Evolutionary conservation across 2,113 vertebrate genomes (phyloP).

Genomic region (Macquaria australasica): DNA sequence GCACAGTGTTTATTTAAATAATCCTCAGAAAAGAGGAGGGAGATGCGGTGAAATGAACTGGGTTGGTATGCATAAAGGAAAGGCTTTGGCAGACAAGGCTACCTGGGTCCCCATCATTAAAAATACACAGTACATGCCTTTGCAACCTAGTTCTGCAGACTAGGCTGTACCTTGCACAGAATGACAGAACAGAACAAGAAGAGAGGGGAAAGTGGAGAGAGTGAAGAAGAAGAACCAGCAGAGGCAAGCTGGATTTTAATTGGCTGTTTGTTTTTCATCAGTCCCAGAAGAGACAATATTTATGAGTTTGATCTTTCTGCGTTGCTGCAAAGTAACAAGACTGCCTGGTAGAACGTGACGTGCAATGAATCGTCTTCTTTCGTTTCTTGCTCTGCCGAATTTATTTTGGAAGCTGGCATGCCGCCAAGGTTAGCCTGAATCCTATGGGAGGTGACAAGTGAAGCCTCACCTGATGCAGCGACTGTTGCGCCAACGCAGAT

Average conservation of each 20-base stretch:
- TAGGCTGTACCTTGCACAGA: conserved; percentile 37
- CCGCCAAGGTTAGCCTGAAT: conserved; percentile 6
- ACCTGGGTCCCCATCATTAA: conserved; percentile 73
- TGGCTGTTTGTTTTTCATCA: conserved; percentile 86
- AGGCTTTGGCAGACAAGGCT: conserved; percentile 37
- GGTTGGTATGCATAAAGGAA: conserved; percentile 51
- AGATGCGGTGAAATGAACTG: conserved; percentile 3
- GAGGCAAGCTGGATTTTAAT: conserved; percentile 78
- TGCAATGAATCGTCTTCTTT: conserved; percentile 54
- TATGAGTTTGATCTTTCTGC: conserved; percentile 84
- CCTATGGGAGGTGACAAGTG: background rate
- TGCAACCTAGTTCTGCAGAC: conserved; percentile 73
- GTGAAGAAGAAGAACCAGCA: conserved; percentile 22
- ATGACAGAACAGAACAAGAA: conserved; percentile 59
- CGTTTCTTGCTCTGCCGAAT: background rate
- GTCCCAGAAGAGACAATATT: conserved; percentile 82
- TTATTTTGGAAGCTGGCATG: background rate
- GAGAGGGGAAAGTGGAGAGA: conserved; percentile 26
- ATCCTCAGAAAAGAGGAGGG: conserved; percentile 13
- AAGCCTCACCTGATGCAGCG: background rate
- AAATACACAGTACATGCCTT: conserved; percentile 61
- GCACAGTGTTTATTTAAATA: conserved; percentile 38
- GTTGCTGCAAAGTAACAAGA: conserved; percentile 70
- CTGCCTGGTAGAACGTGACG: conserved; percentile 34
- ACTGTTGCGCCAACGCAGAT: background rate